phyloP scores from a whole-genome alignment of 92 coral and sea anemone species.

The Hydrozoanthus gracilis region DNA sequence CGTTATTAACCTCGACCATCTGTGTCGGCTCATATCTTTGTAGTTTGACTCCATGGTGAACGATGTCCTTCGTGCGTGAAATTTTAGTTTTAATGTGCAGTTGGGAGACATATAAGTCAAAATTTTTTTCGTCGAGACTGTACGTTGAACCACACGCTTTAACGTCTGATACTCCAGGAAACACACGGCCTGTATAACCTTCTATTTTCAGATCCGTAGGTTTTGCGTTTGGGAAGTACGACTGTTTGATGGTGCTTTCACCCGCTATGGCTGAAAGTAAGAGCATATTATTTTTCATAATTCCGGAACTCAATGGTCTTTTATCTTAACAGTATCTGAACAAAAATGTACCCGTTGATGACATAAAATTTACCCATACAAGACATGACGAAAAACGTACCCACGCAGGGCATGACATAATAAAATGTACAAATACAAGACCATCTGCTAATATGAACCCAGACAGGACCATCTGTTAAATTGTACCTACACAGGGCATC shows the following conservation, averaged over 20 bases:
- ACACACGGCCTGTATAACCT: constrained; percentile 63
- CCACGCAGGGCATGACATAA: too few relatives aligned
- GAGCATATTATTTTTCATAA: neutral
- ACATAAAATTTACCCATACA: too few relatives aligned
- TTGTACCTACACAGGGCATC: too few relatives aligned
- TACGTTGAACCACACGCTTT: constrained; percentile 68
- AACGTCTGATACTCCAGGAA: constrained; percentile 58
- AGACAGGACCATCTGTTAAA: too few relatives aligned
- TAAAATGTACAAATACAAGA: too few relatives aligned
- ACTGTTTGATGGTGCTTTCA: constrained; percentile 40
- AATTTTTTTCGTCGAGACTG: constrained; percentile 45
- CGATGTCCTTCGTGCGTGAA: constrained; percentile 54
- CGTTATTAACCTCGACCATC: constrained; percentile 62
- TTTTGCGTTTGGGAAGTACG: constrained; percentile 64
- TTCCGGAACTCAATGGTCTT: neutral
- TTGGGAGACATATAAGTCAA: constrained; percentile 66
- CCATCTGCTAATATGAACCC: too few relatives aligned
- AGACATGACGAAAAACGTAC: too few relatives aligned
- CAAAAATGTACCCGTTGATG: too few relatives aligned
- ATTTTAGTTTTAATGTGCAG: constrained; percentile 55
- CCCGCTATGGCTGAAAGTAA: constrained; percentile 68
- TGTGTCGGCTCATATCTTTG: constrained; percentile 61
- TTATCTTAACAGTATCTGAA: too few relatives aligned
- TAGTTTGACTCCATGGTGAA: constrained; percentile 61
- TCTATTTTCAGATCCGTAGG: constrained; percentile 57